Evolutionary conservation across 1,140 invertebrate genomes (phyloP), one percentile per base, ranked within the genome.

Genomic region (Ips typographus): DNA sequence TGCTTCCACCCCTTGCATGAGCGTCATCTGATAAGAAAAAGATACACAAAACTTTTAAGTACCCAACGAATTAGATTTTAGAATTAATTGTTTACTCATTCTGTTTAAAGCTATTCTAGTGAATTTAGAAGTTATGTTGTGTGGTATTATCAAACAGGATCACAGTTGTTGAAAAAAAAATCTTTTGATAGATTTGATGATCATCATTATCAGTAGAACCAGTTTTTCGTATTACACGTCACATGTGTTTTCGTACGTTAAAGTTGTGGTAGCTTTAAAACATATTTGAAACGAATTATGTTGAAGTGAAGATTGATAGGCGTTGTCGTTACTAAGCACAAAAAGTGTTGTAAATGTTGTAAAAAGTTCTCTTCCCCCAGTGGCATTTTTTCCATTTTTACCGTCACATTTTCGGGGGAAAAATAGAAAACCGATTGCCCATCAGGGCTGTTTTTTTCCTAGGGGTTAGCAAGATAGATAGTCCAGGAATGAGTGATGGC

Each of bases 351-450:
- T 56, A 37, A 56, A 56, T n/a, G 5, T n/a, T n/a, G n/a, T 22
- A 22, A 22, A 22, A 22, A 22, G 22, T 22, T 22, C 22, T 22
- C 44, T 49, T 49, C 44, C 44, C 47, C 61, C 37, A 40, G 52
- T 52, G 7, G 47, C 47, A 52, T 52, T 52, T 63, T 52, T 63
- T 63, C 40, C 61, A 63, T 52, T 51, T 63, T 51, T 63, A 51
- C 6, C 43, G 61, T 52, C 61, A 40, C 36, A 6, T 38, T 63
- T 63, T 63, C 40, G n/a, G 36, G 52, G 61, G 49, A 63, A 63
- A 63, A 63, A 63, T 63, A 40, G 61, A 63, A 63, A 63, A 41
- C 22, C 43, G 61, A 63, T 49, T 63, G 61, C 43, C 61, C 59
- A 61, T 61, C 57, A 37, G 57, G 43, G 41, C 43, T 5, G 8